Evolutionary conservation across 2,113 vertebrate species (phyloP).

Genomic region (Pomatostomus ruficeps): DNA sequence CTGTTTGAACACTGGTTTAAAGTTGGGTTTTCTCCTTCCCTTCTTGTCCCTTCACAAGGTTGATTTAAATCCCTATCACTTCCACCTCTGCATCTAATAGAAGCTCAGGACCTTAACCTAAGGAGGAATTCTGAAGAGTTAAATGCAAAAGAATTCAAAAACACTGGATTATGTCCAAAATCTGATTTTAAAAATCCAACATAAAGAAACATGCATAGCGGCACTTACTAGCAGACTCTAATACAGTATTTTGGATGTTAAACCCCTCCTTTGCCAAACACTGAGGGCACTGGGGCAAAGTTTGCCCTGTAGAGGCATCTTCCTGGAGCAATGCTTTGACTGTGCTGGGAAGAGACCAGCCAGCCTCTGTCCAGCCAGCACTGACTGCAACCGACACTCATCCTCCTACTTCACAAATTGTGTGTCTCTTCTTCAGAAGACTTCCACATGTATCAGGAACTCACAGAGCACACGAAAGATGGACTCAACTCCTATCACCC

Average conservation of each 20-base stretch:
- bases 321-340: background rate
- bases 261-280: background rate
- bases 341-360: background rate
- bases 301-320: background rate
- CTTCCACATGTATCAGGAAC: accelerated
- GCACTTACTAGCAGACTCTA: background rate
- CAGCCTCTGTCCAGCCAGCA: background rate
- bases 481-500: background rate
- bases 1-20: background rate
- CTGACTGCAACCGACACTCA: accelerated
- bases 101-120: background rate
- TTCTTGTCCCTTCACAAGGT: background rate
- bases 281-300: background rate
- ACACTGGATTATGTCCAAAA: background rate
- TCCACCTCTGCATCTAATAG: background rate
- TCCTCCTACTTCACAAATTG: background rate
- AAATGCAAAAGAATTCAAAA: background rate
- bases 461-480: background rate
- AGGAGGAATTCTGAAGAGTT: background rate
- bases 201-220: background rate
- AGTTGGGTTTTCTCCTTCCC: background rate
- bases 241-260: background rate
- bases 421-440: background rate
- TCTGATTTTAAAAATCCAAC: background rate
- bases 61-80: background rate